A percentile compares a stretch with the other conserved stretches of the same genome.
phyloP scores from a whole-genome alignment of 2,888 invertebrate genomes.

The Drosophila tanythrix region DNA sequence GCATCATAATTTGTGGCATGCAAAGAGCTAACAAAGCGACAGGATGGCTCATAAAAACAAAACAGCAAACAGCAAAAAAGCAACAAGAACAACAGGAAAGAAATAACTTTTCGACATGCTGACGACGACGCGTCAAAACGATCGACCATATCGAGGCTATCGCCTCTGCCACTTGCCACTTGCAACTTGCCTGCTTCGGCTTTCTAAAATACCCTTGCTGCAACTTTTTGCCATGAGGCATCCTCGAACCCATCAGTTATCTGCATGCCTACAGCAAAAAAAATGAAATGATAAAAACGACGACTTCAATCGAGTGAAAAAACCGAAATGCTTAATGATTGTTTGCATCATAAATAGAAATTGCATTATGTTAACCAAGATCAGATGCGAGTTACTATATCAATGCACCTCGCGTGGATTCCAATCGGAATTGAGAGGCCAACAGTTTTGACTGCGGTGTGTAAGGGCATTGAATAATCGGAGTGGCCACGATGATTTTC shows the following conservation, averaged over 20 bases:
- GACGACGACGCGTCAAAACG: conserved; percentile 78
- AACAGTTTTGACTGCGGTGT: not conserved
- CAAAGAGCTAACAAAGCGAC: conserved; percentile 79
- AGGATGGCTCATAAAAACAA: conserved; percentile 44
- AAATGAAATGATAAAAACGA: too few species aligned
- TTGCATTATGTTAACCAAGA: too few species aligned
- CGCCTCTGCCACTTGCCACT: conserved; percentile 20
- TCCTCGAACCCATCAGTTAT: not conserved
- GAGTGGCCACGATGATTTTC: not conserved
- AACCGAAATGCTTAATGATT: too few species aligned
- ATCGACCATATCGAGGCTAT: conserved; percentile 53
- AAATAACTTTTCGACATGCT: conserved; percentile 63
- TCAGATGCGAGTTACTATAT: not conserved
- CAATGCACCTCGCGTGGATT: not conserved
- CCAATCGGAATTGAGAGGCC: not conserved
- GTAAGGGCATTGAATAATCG: conserved; percentile 1
- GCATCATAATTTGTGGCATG: conserved; percentile 78
- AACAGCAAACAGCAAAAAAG: conserved; percentile 6
- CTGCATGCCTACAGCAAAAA: too few species aligned
- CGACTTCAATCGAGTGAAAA: too few species aligned
- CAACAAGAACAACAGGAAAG: conserved; percentile 6
- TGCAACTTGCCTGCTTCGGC: conserved; percentile 3
- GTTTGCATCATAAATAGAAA: too few species aligned
- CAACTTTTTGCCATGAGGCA: not conserved
- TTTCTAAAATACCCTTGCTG: not conserved